Evolutionary conservation across 1,140 invertebrate species (phyloP).

Genomic region (Araneus ventricosus): DNA sequence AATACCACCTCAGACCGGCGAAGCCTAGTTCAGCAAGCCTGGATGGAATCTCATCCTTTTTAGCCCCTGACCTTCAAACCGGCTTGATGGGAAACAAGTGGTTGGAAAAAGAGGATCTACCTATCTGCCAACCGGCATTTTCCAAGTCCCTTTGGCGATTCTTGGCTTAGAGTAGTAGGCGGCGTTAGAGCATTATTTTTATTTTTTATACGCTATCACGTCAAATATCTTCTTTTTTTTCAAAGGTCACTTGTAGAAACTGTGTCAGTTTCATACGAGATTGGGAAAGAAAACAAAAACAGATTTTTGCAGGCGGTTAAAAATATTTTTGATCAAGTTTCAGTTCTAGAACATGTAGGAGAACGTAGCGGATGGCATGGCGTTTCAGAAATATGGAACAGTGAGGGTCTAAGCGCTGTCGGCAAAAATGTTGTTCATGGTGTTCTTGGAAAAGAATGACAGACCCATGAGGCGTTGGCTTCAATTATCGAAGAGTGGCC

Average conservation of each 20-base stretch:
- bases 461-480: background rate
- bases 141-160: conserved; percentile 38
- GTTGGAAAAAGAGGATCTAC: background rate
- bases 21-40: conserved; percentile 52
- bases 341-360: too few species aligned
- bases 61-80: conserved; percentile 71
- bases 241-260: conserved; percentile 54
- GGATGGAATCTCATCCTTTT: conserved; percentile 28
- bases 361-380: background rate
- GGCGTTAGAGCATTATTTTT: conserved; percentile 12
- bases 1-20: conserved; percentile 11
- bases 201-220: background rate
- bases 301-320: background rate
- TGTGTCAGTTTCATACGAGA: conserved; percentile 53
- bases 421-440: background rate
- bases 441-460: background rate
- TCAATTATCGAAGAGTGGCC: background rate
- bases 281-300: background rate
- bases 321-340: background rate
- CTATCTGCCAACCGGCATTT: background rate
- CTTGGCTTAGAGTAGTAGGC: conserved; percentile 18
- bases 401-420: background rate
- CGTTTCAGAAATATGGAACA: background rate
- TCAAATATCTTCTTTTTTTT: background rate
- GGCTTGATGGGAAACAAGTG: conserved; percentile 54